A percentile compares a stretch with the other conserved stretches of the same genome.
phyloP scores from a whole-genome alignment of 2,113 vertebrate species.

The Chloebia gouldiae region DNA sequence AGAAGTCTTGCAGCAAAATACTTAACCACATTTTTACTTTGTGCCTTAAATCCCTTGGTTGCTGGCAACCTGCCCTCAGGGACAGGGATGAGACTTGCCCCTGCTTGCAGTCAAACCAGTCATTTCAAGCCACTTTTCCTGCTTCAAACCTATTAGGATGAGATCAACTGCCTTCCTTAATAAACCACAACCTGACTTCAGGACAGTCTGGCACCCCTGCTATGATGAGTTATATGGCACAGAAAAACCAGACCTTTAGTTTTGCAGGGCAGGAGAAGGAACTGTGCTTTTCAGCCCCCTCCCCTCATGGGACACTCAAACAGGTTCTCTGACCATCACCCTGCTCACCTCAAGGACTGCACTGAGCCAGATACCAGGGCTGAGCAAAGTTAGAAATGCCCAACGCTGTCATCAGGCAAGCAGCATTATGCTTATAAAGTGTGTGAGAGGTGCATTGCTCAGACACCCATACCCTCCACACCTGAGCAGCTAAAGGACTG shows the following conservation, averaged over 20 bases:
- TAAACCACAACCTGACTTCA: background rate
- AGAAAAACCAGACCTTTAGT: background rate
- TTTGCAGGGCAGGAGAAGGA: background rate
- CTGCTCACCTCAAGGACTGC: background rate
- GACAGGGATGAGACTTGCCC: background rate
- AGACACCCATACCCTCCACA: background rate
- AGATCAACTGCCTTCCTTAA: background rate
- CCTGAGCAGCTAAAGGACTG: background rate
- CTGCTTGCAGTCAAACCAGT: background rate
- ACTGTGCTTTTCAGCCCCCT: background rate
- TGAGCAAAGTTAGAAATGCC: background rate
- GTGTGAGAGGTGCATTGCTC: background rate
- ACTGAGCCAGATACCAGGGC: background rate
- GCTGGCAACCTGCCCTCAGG: background rate
- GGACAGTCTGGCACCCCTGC: conserved; percentile 9
- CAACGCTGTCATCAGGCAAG: background rate
- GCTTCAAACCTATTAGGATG: background rate
- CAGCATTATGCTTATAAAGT: background rate
- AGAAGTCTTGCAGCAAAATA: background rate
- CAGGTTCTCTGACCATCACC: accelerated
- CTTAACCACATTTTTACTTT: background rate
- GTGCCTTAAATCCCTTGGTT: background rate
- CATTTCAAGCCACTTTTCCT: background rate
- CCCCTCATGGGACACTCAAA: background rate
- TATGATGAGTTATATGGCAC: background rate